Percentiles rank a stretch among this genome's conserved stretches.
Evolutionary conservation across 53 echinoderm and acorn worm species (phyloP).

Genomic region (Zoroaster sp.): DNA sequence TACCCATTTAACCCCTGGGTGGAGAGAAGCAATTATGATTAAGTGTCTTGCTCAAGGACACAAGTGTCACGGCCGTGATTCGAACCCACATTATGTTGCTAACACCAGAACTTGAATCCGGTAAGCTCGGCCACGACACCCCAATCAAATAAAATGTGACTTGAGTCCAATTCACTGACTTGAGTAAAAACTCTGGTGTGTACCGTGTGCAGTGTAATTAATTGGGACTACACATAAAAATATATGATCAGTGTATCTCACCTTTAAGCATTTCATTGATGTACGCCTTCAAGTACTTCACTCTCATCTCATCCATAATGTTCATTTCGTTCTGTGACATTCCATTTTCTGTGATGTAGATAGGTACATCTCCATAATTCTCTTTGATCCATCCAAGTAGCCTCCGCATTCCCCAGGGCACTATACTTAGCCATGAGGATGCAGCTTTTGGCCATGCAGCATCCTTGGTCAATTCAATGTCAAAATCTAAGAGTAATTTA

Average conservation of each 20-base stretch:
- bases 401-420: slow-evolving; percentile 87
- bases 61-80: too few species aligned
- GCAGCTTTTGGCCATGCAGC: slow-evolving; percentile 63
- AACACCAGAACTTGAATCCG: too few species aligned
- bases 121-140: too few species aligned
- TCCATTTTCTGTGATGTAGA: slow-evolving; percentile 97
- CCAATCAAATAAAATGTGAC: too few species aligned
- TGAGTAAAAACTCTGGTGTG: not conserved
- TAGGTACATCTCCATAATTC: slow-evolving; percentile 81
- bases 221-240: not conserved
- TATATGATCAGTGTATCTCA: slow-evolving; percentile 29
- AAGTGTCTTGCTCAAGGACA: too few species aligned
- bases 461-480: slow-evolving; percentile 45
- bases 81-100: too few species aligned
- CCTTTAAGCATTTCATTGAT: slow-evolving; percentile 96
- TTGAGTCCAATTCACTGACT: too few species aligned
- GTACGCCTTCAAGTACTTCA: slow-evolving; percentile 81
- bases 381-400: slow-evolving; percentile 79
- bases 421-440: slow-evolving; percentile 66
- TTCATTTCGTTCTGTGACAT: slow-evolving; percentile 78
- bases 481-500: slow-evolving; percentile 51
- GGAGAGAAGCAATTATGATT: too few species aligned
- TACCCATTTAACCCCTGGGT: too few species aligned
- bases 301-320: slow-evolving; percentile 64
- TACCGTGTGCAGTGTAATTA: not conserved